These are phyloP conservation scores for Sinelater perroti DNA, from an alignment of 2,888 invertebrate genomes.

Conservation along the genomic window DNA sequence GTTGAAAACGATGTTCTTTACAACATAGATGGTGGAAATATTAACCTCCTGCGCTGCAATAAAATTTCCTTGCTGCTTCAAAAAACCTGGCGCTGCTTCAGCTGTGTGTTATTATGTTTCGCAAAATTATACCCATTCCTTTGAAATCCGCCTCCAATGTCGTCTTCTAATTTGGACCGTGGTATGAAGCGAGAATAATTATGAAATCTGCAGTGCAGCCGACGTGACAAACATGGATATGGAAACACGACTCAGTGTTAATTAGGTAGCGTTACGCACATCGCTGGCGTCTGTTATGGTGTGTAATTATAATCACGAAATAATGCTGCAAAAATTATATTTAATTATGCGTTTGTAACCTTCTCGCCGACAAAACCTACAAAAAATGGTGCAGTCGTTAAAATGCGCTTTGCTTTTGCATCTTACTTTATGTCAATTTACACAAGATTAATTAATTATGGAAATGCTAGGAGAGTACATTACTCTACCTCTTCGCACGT, in stretches of 20 bases:
- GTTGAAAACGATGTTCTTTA: too few relatives aligned
- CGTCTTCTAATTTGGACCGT: constrained; percentile 32
- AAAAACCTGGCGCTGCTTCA: too few relatives aligned
- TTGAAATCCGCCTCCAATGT: constrained; percentile 32
- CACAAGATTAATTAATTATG: too few relatives aligned
- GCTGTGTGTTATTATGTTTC: constrained; percentile 23
- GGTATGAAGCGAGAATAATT: constrained; percentile 35
- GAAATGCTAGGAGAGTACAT: too few relatives aligned
- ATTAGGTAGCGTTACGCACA: constrained; percentile 37
- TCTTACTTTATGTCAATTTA: too few relatives aligned
- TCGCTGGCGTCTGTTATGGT: constrained; percentile 32
- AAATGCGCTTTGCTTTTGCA: too few relatives aligned
- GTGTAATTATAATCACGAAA: constrained; percentile 30
- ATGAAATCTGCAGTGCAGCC: constrained; percentile 37
- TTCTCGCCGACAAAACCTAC: too few relatives aligned
- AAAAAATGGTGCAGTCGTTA: too few relatives aligned
- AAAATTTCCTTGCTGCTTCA: too few relatives aligned
- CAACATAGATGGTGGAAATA: too few relatives aligned
- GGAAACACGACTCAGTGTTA: constrained; percentile 37
- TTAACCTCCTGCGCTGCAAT: too few relatives aligned
- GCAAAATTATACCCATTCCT: constrained; percentile 26
- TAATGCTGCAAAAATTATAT: constrained; percentile 30
- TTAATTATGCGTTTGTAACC: constrained; percentile 25
- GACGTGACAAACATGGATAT: constrained; percentile 38
- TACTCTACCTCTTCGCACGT: neutral